Percentiles rank a stretch among this genome's conserved stretches.
Conservation (phyloP, 35 echinoderm and acorn worm species). For the Ophioderma brevispina region DNA sequence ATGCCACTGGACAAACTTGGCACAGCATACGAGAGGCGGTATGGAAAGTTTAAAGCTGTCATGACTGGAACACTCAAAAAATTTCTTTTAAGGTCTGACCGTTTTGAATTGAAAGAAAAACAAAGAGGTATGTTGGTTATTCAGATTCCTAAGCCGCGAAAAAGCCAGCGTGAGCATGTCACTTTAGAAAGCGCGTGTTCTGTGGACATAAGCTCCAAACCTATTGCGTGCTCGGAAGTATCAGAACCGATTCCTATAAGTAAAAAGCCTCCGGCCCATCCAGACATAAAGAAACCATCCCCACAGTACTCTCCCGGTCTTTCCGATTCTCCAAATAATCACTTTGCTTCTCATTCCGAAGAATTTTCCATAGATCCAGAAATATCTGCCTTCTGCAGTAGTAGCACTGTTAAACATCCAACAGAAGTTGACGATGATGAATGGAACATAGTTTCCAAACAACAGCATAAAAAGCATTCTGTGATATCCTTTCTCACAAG, state of each 20-base stretch:
- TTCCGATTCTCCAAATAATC: neutral
- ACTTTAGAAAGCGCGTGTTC: too few relatives aligned
- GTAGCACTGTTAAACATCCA: too few relatives aligned
- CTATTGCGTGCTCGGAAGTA: too few relatives aligned
- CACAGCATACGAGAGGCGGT: neutral
- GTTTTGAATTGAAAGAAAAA: neutral
- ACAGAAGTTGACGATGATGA: too few relatives aligned
- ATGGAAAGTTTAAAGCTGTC: neutral
- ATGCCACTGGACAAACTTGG: neutral
- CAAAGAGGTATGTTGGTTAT: neutral
- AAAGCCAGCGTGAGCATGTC: too few relatives aligned
- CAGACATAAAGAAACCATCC: neutral
- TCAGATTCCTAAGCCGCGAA: neutral
- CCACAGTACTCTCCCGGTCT: neutral
- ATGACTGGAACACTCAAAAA: neutral
- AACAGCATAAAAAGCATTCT: too few relatives aligned
- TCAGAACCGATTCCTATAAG: neutral
- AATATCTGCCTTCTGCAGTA: too few relatives aligned
- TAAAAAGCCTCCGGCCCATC: too few relatives aligned
- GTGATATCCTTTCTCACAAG: too few relatives aligned
- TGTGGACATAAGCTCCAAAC: neutral
- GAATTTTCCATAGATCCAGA: too few relatives aligned
- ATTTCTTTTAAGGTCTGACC: neutral
- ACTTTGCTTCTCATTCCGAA: too few relatives aligned
- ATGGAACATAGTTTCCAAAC: too few relatives aligned